These are phyloP conservation scores for Drusus annulatus DNA, from an alignment of 1,140 invertebrate genomes.

Conservation along the genomic window DNA sequence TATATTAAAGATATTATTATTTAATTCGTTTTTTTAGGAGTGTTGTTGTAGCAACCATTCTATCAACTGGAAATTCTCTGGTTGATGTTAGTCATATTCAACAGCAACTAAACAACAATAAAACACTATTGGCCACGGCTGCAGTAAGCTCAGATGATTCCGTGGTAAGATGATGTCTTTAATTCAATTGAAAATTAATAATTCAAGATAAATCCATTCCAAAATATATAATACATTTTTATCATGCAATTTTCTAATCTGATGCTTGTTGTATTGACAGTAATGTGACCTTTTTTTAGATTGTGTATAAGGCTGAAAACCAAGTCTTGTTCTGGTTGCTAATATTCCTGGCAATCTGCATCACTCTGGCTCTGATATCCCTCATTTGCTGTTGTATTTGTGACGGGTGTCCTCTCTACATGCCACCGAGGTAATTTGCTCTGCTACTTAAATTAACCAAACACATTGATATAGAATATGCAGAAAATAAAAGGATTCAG, in stretches of 20 bases:
- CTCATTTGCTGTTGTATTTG: constrained; percentile 86
- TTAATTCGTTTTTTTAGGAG: constrained; percentile 72
- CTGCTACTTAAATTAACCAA: constrained; percentile 2
- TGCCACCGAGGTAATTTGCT: constrained; percentile 76
- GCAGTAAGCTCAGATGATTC: constrained; percentile 55
- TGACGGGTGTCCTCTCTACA: constrained; percentile 85
- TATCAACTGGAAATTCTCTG: constrained; percentile 77
- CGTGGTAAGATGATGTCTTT: constrained; percentile 46
- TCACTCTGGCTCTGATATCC: constrained; percentile 79
- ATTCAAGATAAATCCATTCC: background rate
- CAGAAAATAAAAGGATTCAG: background rate
- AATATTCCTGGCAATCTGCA: constrained; percentile 80
- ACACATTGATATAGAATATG: too few species aligned
- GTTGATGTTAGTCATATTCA: constrained; percentile 80
- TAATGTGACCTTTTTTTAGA: constrained; percentile 70
- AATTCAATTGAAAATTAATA: background rate
- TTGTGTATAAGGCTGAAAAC: constrained; percentile 80
- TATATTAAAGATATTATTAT: too few species aligned
- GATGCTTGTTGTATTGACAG: background rate
- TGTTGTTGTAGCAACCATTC: constrained; percentile 82
- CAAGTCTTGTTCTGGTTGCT: constrained; percentile 83
- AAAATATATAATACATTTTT: too few species aligned
- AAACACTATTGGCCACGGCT: constrained; percentile 63
- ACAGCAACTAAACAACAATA: constrained; percentile 73
- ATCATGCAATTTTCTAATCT: too few species aligned